These are phyloP conservation scores for Odontophorus gujanensis DNA, from an alignment of 2,113 vertebrate genomes.

Conservation along the genomic window DNA sequence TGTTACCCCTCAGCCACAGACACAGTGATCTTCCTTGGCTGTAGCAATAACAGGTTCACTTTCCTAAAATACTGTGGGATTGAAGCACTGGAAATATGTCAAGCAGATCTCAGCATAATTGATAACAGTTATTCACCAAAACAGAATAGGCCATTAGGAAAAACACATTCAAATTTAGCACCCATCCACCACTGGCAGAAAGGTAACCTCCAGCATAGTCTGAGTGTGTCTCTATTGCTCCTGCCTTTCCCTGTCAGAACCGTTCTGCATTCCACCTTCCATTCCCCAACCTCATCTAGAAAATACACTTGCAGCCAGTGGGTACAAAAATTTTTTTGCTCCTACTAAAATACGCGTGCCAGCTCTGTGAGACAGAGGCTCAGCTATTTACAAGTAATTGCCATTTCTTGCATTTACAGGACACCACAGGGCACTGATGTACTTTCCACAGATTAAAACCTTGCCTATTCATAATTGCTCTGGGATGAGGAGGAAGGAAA, in stretches of 20 bases:
- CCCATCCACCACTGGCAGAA: constrained; percentile 1
- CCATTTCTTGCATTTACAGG: not conserved
- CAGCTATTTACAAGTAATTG: not conserved
- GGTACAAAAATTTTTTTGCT: not conserved
- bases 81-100: constrained; percentile 50
- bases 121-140: constrained; percentile 53
- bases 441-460: not conserved
- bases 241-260: not conserved
- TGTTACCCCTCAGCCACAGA: not conserved
- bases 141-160: constrained; percentile 43
- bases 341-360: not conserved
- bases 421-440: not conserved
- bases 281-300: not conserved
- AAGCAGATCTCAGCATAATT: constrained; percentile 7
- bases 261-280: not conserved
- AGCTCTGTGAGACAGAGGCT: not conserved
- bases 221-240: not conserved
- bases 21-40: not conserved
- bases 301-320: not conserved
- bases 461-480: not conserved
- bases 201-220: not conserved
- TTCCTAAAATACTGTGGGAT: constrained; percentile 29
- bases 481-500: not conserved
- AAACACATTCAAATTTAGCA: constrained; percentile 46
- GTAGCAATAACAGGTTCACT: constrained; percentile 29